Evolutionary conservation across 2,888 invertebrate genomes (phyloP), one percentile per base, ranked within the genome.

Genomic region (Rhyacophila evoluta): DNA sequence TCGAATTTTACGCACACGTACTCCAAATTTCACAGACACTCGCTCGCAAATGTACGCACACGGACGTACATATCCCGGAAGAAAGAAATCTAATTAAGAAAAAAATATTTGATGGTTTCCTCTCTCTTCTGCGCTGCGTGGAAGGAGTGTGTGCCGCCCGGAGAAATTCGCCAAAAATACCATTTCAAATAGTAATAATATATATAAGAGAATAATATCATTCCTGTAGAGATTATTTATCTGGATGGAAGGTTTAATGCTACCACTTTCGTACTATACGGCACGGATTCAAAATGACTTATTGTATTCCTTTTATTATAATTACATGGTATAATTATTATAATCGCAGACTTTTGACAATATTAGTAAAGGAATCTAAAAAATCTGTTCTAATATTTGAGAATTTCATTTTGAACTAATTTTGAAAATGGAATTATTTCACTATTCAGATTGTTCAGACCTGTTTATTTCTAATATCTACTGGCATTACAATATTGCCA

Each of bases 51-150:
- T 37, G 37, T 37, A 72, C 72, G 37, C 33, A 72, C 37, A 36
- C 37, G 72, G 38, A 11, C 72, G 72, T 37, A 75, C 76, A 39
- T 37, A 78, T 68, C 71, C 81, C 79, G 82, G 82, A 82, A 82
- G 82, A 82, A 81, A 79, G 79, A 82, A 82, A 82, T 81, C 82
- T 82, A 82, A 82, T 82, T 82, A 82, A 81, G 82, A 82, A 82
- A 82, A 81, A 82, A 82, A 82, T 82, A 82, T 82, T 81, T 82
- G 82, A 82, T 82, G 80, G 80, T 77, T 77, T 77, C 79, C 72
- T 76, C 80, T 79, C 75, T 81, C 82, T 78, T 81, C 81, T 81
- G 55, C 75, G 77, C 81, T 83, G 80, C 82, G 70, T 80, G 77
- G 81, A 81, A 77, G 81, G 77, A 15, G 67, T 55, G 55, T 55